Evolutionary conservation across 2,113 vertebrate genomes (phyloP).

Genomic region (Brienomyrus brachyistius): DNA sequence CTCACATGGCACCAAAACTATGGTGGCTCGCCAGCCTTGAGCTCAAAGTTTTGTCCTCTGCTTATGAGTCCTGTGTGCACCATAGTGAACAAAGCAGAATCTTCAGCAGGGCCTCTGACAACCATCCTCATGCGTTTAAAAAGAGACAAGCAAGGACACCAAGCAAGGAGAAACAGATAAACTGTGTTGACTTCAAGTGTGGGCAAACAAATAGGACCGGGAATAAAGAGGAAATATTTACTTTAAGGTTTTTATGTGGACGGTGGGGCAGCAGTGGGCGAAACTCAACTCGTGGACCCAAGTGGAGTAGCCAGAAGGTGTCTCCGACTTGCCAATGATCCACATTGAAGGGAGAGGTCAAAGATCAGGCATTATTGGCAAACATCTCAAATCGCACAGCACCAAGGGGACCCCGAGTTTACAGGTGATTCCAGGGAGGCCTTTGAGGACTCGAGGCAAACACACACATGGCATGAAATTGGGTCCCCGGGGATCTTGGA

Average conservation of each 20-base stretch:
- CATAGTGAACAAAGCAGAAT: not conserved
- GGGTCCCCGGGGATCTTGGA: not conserved
- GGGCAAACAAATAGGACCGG: not conserved
- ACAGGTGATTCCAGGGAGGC: slow-evolving; percentile 23
- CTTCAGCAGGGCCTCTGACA: not conserved
- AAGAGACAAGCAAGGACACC: not conserved
- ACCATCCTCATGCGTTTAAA: not conserved
- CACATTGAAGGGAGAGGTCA: slow-evolving; percentile 32
- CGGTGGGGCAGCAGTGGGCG: not conserved
- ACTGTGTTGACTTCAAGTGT: not conserved
- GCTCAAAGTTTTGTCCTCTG: not conserved
- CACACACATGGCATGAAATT: not conserved
- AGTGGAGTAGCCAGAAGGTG: not conserved
- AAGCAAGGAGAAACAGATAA: not conserved
- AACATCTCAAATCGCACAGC: slow-evolving; percentile 20
- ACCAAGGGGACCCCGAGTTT: slow-evolving; percentile 13
- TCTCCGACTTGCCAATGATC: not conserved
- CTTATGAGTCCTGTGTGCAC: not conserved
- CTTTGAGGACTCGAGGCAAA: slow-evolving; percentile 19
- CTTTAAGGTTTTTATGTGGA: not conserved
- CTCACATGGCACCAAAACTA: not conserved
- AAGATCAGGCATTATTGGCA: slow-evolving; percentile 29
- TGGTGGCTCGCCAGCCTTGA: not conserved
- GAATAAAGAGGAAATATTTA: not conserved
- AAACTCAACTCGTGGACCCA: not conserved